A percentile compares a stretch with the other conserved stretches of the same genome.
phyloP scores from a whole-genome alignment of 2,797 vertebrate species.

The Thripadectes ignobilis region DNA sequence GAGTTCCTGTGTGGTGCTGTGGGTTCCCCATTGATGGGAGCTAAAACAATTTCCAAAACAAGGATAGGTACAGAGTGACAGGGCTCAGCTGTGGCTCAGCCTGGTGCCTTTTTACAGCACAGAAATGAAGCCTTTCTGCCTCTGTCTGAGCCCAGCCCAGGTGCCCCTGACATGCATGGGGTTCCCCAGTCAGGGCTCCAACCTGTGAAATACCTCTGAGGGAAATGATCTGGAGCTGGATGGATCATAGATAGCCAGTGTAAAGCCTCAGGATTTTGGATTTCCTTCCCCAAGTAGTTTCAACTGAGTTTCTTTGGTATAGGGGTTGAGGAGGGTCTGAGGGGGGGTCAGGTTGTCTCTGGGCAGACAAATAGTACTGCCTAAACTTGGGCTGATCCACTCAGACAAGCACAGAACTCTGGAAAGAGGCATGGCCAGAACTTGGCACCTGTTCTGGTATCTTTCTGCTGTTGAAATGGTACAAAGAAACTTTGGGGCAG shows the following conservation, averaged over 20 bases:
- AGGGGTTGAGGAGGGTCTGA: neutral
- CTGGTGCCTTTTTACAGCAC: neutral
- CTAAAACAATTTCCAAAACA: neutral
- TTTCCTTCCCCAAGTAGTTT: neutral
- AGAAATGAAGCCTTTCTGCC: neutral
- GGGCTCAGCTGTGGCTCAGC: neutral
- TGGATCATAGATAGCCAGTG: neutral
- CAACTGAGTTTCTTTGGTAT: neutral
- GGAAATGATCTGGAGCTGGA: neutral
- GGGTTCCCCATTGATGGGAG: accelerated
- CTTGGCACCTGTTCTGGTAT: neutral
- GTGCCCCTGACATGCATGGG: neutral
- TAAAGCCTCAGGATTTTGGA: neutral
- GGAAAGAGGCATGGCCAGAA: neutral
- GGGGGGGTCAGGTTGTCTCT: neutral
- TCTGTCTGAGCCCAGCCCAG: neutral
- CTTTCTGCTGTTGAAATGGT: neutral
- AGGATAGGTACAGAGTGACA: neutral
- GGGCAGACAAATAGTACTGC: neutral
- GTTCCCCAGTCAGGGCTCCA: neutral
- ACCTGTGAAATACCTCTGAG: neutral
- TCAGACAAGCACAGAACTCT: accelerated
- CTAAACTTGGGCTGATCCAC: neutral
- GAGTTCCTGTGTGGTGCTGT: accelerated
- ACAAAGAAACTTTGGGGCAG: neutral